Evolutionary conservation across 1,140 invertebrate genomes (phyloP), one percentile per base, ranked within the genome.

Genomic region (Neomicropteryx cornuta): DNA sequence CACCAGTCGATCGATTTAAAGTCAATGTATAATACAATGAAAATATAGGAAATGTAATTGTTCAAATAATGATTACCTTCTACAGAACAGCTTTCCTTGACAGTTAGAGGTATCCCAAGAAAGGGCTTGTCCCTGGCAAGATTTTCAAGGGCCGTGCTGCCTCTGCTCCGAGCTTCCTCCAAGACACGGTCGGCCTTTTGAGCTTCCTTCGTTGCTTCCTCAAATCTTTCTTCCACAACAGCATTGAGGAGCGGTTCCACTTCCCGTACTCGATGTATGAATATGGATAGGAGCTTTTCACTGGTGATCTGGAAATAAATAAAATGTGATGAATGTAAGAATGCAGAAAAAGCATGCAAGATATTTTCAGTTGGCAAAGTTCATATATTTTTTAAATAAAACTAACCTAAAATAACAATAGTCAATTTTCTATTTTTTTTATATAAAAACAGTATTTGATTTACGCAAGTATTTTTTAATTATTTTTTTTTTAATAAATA

Each of bases 61-160:
- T 16, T 13, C 40, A 20, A 30, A 39, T 39, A 8, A 22, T 39
- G 54, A 35, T 52, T 51, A 80, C 81, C 81, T 66, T 72, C 70
- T 0, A 85, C 55, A 6, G 66, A 63, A 42, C 78, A 79, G 28
- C 75, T 75, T 49, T 86, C 83, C 51, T 88, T 88, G 0, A 83
- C 73, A 1, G 79, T 83, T 17, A 87, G 71, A 0, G 85, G 85
- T n/a, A 88, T 70, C 1, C 84, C 84, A n/a, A 83, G 60, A 17
- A 88, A 57, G 0, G 83, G 83, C 36, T 75, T 72, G 2, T 58
- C 51, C 29, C 61, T 50, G 0, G 79, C 44, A 24, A 70, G 46
- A 2, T 53, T 55, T 23, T 51, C 56, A 46, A 43, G 39, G 61
- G 23, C 50, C 45, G 8, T 13, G 23, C 8, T 27, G 13, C 56